These are phyloP conservation scores for Falco rusticolus DNA, from an alignment of 2,797 vertebrate genomes.

Conservation along the genomic window DNA sequence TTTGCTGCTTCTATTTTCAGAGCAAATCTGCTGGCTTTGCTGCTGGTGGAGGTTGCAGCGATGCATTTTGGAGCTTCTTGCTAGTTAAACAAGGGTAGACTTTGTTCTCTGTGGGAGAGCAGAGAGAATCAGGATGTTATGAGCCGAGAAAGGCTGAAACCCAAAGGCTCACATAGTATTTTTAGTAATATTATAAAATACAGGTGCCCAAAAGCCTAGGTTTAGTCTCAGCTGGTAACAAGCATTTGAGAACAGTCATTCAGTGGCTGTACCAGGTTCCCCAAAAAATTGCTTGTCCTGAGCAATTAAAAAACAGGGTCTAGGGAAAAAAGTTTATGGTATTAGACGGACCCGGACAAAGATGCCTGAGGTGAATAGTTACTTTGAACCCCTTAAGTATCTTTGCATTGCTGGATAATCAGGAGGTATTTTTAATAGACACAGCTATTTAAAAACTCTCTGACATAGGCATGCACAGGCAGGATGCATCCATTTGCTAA, in stretches of 20 bases:
- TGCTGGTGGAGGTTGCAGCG: slow-evolving; percentile 8
- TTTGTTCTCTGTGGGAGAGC: slow-evolving; percentile 50
- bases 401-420: slow-evolving; percentile 9
- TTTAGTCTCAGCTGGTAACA: slow-evolving; percentile 19
- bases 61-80: slow-evolving; percentile 34
- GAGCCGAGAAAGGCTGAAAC: background rate
- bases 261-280: background rate
- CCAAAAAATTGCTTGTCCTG: background rate
- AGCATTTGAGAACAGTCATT: background rate
- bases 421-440: background rate
- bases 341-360: background rate
- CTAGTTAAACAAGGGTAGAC: background rate
- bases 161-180: background rate
- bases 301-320: background rate
- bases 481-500: slow-evolving; percentile 47
- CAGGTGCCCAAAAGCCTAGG: background rate
- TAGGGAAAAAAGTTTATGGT: background rate
- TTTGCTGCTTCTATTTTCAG: slow-evolving; percentile 54
- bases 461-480: slow-evolving; percentile 45
- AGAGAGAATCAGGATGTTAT: background rate
- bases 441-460: slow-evolving; percentile 37
- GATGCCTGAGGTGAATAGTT: background rate
- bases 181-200: slow-evolving; percentile 24
- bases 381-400: background rate
- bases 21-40: slow-evolving; percentile 33